Percentiles rank a stretch among this genome's conserved stretches.
phyloP scores from a whole-genome alignment of 2,888 invertebrate species.

The Drosophila yooni region DNA sequence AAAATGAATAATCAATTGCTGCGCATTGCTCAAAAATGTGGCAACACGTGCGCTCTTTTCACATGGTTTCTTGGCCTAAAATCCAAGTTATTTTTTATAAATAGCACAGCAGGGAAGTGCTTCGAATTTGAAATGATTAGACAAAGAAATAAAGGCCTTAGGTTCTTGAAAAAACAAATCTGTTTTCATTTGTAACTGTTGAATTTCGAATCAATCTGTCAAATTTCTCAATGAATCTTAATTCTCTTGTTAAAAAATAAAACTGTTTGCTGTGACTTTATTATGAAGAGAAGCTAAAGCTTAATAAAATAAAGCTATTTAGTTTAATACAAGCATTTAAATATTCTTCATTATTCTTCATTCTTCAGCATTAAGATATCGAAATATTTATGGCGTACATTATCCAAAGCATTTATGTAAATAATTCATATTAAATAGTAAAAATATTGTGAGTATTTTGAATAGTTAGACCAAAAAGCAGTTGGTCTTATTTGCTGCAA shows the following conservation, averaged over 20 bases:
- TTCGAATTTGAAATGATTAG: not conserved
- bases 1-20: constrained; percentile 24
- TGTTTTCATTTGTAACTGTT: not conserved
- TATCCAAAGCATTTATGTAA: not conserved
- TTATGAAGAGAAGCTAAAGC: not conserved
- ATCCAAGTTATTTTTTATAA: not conserved
- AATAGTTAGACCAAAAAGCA: not conserved
- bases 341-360: too few species aligned
- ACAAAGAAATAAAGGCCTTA: not conserved
- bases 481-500: constrained; percentile 12
- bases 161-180: not conserved
- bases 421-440: not conserved
- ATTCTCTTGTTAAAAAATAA: not conserved
- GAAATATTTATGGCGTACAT: not conserved
- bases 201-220: not conserved
- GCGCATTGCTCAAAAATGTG: constrained; percentile 16
- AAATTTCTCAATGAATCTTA: not conserved
- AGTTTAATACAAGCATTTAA: not conserved
- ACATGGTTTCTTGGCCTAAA: constrained; percentile 14
- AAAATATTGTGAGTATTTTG: constrained; percentile 1
- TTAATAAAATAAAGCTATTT: not conserved
- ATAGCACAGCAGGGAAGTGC: constrained; percentile 3
- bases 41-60: constrained; percentile 25
- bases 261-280: not conserved
- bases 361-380: not conserved